Percentiles rank a stretch among this genome's conserved stretches.
These are phyloP conservation scores for Rotaria macrura DNA, from an alignment of 2,888 invertebrate genomes.

Conservation along the genomic window DNA sequence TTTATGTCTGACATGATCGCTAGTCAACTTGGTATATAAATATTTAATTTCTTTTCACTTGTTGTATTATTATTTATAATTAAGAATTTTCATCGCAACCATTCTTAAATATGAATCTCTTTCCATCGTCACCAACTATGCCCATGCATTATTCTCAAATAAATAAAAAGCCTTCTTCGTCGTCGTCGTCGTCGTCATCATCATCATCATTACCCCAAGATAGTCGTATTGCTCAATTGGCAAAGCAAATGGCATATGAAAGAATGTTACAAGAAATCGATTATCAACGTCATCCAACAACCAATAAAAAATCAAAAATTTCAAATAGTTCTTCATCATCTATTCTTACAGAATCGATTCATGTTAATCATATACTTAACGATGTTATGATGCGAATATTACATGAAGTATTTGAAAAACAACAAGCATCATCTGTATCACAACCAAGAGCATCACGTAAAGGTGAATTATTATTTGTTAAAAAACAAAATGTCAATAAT, in stretches of 20 bases:
- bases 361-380: background rate
- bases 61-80: background rate
- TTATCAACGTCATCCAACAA: background rate
- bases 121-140: background rate
- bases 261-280: constrained; percentile 1
- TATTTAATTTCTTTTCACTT: background rate
- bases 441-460: background rate
- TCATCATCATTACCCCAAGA: no score
- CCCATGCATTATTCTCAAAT: background rate
- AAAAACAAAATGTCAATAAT: constrained; percentile 2
- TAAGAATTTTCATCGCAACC: background rate
- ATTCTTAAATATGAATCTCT: background rate
- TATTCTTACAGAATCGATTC: background rate
- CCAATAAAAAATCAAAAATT: background rate
- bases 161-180: background rate
- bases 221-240: background rate
- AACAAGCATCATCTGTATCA: background rate
- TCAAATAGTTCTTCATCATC: background rate
- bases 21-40: background rate
- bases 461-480: constrained; percentile 15
- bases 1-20: background rate
- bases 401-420: background rate
- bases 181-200: no score
- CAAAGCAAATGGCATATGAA: background rate
- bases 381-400: constrained; percentile 9